phyloP scores from a whole-genome alignment of 2,888 invertebrate species.

The Criorhina ranunculi region DNA sequence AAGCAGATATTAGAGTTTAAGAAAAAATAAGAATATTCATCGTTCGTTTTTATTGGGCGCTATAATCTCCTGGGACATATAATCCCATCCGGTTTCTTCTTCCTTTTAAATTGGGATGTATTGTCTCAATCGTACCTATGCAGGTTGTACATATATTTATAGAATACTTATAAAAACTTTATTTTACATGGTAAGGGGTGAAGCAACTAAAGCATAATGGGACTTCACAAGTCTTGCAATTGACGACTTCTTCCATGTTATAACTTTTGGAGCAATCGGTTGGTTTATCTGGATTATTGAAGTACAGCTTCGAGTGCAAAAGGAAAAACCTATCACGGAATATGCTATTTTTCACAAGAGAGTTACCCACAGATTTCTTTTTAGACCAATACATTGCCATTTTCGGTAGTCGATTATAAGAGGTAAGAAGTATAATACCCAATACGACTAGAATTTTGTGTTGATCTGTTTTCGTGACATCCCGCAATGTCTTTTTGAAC shows the following conservation, averaged over 20 bases:
- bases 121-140: conserved; percentile 20
- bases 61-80: conserved; percentile 28
- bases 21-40: too few relatives aligned
- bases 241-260: neutral
- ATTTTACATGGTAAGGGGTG: conserved; percentile 42
- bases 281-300: neutral
- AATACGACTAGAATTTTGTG: conserved; percentile 32
- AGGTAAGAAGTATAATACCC: conserved; percentile 21
- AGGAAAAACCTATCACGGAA: conserved; percentile 1
- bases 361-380: conserved; percentile 2
- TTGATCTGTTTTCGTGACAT: conserved; percentile 19
- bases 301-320: conserved; percentile 4
- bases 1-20: neutral
- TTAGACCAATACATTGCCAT: conserved; percentile 33
- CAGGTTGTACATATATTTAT: neutral
- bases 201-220: conserved; percentile 48
- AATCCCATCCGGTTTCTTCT: conserved; percentile 10
- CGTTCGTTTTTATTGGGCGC: conserved; percentile 15
- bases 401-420: conserved; percentile 25
- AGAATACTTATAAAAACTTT: conserved; percentile 6
- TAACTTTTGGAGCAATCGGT: neutral
- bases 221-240: conserved; percentile 31
- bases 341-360: conserved; percentile 1
- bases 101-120: conserved; percentile 17
- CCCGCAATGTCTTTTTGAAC: conserved; percentile 25